Base-by-base conservation (phyloP, 2,797 vertebrate genomes). In the Mus spretus region DNA sequence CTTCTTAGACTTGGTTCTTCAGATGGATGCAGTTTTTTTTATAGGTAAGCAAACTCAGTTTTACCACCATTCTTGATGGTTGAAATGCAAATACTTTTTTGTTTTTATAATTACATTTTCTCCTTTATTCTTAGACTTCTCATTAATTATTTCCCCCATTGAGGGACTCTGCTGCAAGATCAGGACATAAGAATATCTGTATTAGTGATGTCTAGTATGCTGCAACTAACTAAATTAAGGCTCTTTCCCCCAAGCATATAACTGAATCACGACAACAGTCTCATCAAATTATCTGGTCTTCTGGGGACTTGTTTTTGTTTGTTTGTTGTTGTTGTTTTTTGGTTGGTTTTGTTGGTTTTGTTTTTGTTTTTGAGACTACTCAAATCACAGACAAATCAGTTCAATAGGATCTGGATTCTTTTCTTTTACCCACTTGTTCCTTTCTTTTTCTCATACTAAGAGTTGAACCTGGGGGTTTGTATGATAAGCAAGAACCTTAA, bases 181-280 rank as follows among this genome's bases (percentile, higher is more conserved):
- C 70, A 74, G 22, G 7, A 61, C 53, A 90, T 4, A 59, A 40
- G 78, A 91, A 63, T 34, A 57, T 57, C 47, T 89, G 53, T 96
- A 67, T 5, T 15, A 53, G 26, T 2, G 44, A 83, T 84, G 84
- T 81, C 59, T 86, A 63, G 0, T 47, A 28, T 65, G 17, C 74
- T 40, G 47, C 37, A 28, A 90, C 85, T 57, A 87, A 70, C 6
- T 67, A 6, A n/a, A 96, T 15, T 24, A 44, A 37, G 12, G 67
- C 1, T 24, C 26, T 89, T 89, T 63, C 70, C 70, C 59, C 14
- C 8, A 94, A 65, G 90, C 5, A 74, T 31, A 74, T 34, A 14
- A 34, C n/a, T 80, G 61, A 81, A 78, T 75, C 72, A 65, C 4
- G n/a, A 17, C 40, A 90, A 9, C 7, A 74, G 13, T 91, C 55